Base-by-base conservation (phyloP, 2,113 vertebrate genomes). In the Grantiella picta region DNA sequence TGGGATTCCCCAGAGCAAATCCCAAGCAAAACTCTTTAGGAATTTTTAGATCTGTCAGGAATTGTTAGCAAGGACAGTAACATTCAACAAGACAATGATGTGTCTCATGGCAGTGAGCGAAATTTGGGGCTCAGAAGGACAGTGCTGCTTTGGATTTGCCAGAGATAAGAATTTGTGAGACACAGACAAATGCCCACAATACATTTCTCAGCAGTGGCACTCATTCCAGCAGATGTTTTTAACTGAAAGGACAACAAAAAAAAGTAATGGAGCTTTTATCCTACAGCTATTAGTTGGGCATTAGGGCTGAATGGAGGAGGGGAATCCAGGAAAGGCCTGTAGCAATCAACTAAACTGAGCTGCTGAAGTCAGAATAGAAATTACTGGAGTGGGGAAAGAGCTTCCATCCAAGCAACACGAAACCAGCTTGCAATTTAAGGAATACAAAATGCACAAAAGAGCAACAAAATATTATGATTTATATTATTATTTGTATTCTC, bases 71-170 rank as follows among this genome's bases (percentile, higher is more conserved):
- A 36, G 23, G n/a, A 77, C 15, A 50, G 10, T 1, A 49, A 45
- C 27, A 28, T 23, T 24, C 15, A 9, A 5, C 0, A 0, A 14
- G 31, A 44, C 36, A 40, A 11, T 2, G 28, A 20, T 4, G 12
- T 2, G 0, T 10, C 65, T 69, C 15, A 2, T 2, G 21, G 6
- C 52, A 63, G 17, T 0, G 0, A 70, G 33, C 0, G 0, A 10
- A 10, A 23, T 75, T 31, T 22, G 24, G 22, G 27, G 15, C 52
- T 56, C 66, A 12, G 24, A 76, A 70, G 35, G n/a, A 31, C 53
- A 64, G 24, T 0, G 3, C 5, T 49, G 27, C 54, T 79, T 18
- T 21, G 53, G 4, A 12, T 9, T 15, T 69, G 18, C 56, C 64
- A 28, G 12, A 22, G 53, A 36, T 3, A 21, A 70, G 18, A 4